Conservation (phyloP, 2,888 invertebrate genomes). For the Diabrotica balteata region DNA sequence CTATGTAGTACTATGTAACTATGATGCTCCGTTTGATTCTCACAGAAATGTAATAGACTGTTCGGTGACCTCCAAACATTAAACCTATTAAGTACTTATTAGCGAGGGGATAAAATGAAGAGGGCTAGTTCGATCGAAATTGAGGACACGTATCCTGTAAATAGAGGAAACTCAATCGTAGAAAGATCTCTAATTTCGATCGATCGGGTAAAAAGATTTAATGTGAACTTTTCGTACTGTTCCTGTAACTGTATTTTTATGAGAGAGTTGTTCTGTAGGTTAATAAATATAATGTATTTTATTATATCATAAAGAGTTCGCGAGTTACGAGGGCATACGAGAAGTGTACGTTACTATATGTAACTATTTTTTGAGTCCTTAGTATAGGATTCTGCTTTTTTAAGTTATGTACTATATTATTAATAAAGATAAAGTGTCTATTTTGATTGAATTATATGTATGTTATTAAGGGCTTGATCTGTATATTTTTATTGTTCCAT, state of each 20-base stretch:
- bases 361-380: conserved; percentile 32
- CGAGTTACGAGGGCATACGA: neutral
- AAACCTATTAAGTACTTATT: conserved; percentile 54
- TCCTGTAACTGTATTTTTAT: neutral
- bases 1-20: no score
- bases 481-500: conserved; percentile 60
- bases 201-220: neutral
- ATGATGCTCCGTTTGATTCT: conserved; percentile 39
- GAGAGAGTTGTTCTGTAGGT: no score
- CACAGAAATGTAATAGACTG: conserved; percentile 44
- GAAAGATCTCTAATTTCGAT: neutral
- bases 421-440: conserved; percentile 52
- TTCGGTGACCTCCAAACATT: conserved; percentile 48
- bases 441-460: conserved; percentile 58
- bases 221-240: conserved; percentile 8
- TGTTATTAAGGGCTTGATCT: conserved; percentile 56
- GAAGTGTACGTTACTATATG: conserved; percentile 9
- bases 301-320: neutral
- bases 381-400: conserved; percentile 49
- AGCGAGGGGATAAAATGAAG: conserved; percentile 43
- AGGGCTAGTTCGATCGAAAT: conserved; percentile 14
- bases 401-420: conserved; percentile 33
- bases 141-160: neutral
- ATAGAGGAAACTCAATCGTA: neutral
- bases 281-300: no score